Base-by-base conservation (phyloP, 2,113 vertebrate species). In the Carollia perspicillata region DNA sequence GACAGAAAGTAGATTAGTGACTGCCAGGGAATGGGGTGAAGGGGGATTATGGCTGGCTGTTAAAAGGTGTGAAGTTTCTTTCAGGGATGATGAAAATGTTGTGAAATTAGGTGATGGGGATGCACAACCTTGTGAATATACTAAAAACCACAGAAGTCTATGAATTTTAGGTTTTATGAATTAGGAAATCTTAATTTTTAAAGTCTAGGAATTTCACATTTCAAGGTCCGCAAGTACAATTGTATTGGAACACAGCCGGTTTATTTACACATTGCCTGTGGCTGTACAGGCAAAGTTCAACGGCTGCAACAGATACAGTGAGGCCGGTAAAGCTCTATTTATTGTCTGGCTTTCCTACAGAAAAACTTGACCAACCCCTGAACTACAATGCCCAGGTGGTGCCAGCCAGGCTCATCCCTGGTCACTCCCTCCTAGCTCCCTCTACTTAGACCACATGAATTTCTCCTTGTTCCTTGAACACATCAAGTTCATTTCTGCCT, bases 351-450 rank as follows among this genome's bases (percentile, higher is more conserved):
- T 17, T 37, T 40, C 65, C 37, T 13, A 11, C 5, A 71, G 49
- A 23, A 65, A 72, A 49, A 7, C 7, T 6, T 66, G 13, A 20
- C 28, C 17, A n/a, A 75, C 9, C 22, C 10, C 37, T 3, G 35
- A 84, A 26, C 30, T 8, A 10, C 8, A 28, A 18, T 2, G 33
- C 14, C 8, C 20, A 2, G 14, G 0, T 0, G 0, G 16, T 42
- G n/a, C 23, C 49, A 10, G 3, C 13, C 75, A 9, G 11, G 20
- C 28, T 47, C 49, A 13, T 30, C 18, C 42, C 79, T 12, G 10
- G 18, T 30, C 28, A 18, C 22, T 14, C 33, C 30, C n/a, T 17
- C 60, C 28, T 23, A 23, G 22, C 11, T 44, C 35, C 68, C 33
- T 65, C 53, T 37, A 10, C 72, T 22, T 14, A 40, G 6, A 8